Evolutionary conservation across 2,113 vertebrate species (phyloP), one percentile per base, ranked within the genome.

Genomic region (Mesembrinibis cayennensis): DNA sequence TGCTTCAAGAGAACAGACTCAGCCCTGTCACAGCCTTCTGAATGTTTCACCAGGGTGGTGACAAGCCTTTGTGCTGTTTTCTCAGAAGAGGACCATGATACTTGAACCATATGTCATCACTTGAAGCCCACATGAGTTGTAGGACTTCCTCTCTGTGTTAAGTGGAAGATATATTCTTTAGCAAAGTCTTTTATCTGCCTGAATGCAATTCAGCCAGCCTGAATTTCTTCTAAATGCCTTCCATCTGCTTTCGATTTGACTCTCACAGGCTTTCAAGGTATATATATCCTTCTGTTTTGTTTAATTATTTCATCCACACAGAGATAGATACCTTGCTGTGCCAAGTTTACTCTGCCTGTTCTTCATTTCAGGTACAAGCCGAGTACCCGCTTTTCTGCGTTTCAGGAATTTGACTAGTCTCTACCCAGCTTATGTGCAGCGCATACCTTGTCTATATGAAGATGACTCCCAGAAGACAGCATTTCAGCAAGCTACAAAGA

Each of bases 71-170:
- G 94, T 81, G 85, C 82, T 87, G 73, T 78, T 96, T 96, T 61
- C 91, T 96, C 96, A 93, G 95, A 95, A 89, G 80, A 97, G 47
- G 88, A 91, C 93, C 86, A 38, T 26, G 95, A 94, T 96, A 95
- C 95, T 97, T 95, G 96, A 98, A 97, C 93, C 88, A 42, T 93
- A 89, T 98, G 96, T 98, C 97, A 97, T 95, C 96, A 96, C 97
- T 86, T 91, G 96, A 90, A 95, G 95, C 93, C 96, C 91, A 95
- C 95, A 96, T 97, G 93, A 97, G 83, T 95, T 97, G 92, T 94
- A 96, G 95, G 90, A 90, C 96, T 98, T 97, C 95, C 96, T 90
- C 86, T 79, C 93, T 49, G 53, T 29, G 58, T 95, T 96, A 96
- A 96, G 86, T 90, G 90, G 95, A 97, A 97, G 93, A 96, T 94